Evolutionary conservation across 2,113 vertebrate species (phyloP).

Genomic region (Choloepus hoffmanni): DNA sequence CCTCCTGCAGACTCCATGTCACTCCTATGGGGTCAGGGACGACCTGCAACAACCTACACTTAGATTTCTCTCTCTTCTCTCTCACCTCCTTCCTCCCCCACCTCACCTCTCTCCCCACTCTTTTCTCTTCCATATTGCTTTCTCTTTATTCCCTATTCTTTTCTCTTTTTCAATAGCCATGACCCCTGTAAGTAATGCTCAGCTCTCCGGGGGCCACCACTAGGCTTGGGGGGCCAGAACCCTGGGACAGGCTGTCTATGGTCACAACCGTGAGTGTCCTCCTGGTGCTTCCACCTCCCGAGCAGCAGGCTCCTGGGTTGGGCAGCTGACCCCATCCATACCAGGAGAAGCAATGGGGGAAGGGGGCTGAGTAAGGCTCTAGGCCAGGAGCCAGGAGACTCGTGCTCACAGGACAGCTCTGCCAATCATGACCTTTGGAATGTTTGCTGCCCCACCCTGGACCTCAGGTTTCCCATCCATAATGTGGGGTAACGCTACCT

Average conservation of each 20-base stretch:
- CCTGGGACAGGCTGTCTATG: not conserved
- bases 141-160: not conserved
- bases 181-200: not conserved
- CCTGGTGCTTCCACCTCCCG: not conserved
- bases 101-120: not conserved
- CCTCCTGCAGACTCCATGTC: not conserved
- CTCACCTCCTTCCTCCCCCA: not conserved
- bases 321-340: not conserved
- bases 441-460: not conserved
- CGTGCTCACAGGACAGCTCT: not conserved
- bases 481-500: not conserved
- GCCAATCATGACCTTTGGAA: not conserved
- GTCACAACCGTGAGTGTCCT: fast-evolving
- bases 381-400: not conserved
- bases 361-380: not conserved
- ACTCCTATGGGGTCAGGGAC: not conserved
- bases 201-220: not conserved
- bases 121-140: not conserved
- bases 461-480: not conserved
- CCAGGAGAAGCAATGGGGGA: not conserved
- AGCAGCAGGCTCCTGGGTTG: not conserved
- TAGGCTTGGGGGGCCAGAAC: not conserved
- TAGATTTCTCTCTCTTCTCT: not conserved
- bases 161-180: not conserved
- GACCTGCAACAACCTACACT: not conserved